Evolutionary conservation across 2,113 vertebrate genomes (phyloP).

Genomic region (Neodon shergylaensis): DNA sequence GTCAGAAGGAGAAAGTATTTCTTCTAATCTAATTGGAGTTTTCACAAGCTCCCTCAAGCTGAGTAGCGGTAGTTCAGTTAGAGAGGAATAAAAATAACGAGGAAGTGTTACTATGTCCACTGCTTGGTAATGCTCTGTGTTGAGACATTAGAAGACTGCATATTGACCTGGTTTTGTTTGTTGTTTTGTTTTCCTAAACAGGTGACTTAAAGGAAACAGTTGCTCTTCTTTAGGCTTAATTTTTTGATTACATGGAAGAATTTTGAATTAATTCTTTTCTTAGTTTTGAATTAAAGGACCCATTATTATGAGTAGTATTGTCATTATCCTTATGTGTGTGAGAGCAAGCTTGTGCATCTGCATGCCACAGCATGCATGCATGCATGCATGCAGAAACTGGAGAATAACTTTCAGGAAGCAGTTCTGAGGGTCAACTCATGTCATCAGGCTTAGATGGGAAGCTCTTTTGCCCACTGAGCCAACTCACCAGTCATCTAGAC

Average conservation of each 20-base stretch:
- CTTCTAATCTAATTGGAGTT: neutral
- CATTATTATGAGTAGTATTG: neutral
- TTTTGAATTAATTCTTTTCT: neutral
- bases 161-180: neutral
- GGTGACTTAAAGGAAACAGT: neutral
- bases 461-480: neutral
- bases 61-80: neutral
- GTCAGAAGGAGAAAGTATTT: constrained; percentile 22
- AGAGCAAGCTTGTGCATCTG: accelerated
- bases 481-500: neutral
- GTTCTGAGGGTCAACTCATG: neutral
- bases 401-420: neutral
- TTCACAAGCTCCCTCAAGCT: neutral
- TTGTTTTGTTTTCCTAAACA: neutral
- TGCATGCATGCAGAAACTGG: neutral
- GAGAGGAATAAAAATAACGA: neutral
- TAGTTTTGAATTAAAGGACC: neutral
- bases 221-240: neutral
- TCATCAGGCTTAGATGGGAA: neutral
- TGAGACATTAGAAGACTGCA: neutral
- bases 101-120: neutral
- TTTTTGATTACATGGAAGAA: constrained; percentile 15
- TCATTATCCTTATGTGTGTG: neutral
- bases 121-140: neutral
- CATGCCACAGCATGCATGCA: neutral